Evolutionary conservation across 2,113 vertebrate genomes (phyloP), one percentile per base, ranked within the genome.

Genomic region (Balaeniceps rex): DNA sequence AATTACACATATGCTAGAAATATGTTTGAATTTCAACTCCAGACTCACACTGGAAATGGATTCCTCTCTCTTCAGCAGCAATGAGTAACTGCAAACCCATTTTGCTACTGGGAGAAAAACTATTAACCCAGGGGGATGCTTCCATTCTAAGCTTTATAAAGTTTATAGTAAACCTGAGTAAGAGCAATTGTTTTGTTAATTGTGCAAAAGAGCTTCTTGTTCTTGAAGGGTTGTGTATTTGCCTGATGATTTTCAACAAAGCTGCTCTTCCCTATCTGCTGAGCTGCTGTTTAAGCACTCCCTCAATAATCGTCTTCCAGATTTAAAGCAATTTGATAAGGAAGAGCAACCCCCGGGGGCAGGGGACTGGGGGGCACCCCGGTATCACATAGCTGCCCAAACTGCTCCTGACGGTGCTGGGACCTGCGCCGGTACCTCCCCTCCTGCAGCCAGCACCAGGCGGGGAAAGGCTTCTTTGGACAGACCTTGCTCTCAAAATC

Each of bases 401-500:
- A 31, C 69, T 14, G 15, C 34, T 69, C 36, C 34, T 23, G 12
- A 14, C 0, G 4, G 29, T 47, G 31, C 38, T 76, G 2, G 9
- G 65, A 29, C 33, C 38, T 8, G 5, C 0, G 1, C 34, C 0
- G 6, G 60, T 31, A 12, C 52, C 49, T 75, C 24, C 33, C 8
- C 28, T 64, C 40, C n/a, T 1, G 2, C 7, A 61, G 9, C 52
- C 58, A 83, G 26, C 18, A 13, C 23, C 51, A 14, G 57, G 24
- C 0, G 1, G 40, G 58, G 49, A 94, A 93, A 92, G 66, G 69
- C 86, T 88, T 81, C 94, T 95, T 93, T 79, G 79, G 91, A 80
- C 92, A 97, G 97, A 92, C 96, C 83, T 72, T 64, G 54, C n/a
- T 17, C 44, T 66, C 58, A 91, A 85, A 60, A 95, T 68, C 87